Conservation (phyloP, 2,113 vertebrate genomes). For the Vulpes ferrilata region DNA sequence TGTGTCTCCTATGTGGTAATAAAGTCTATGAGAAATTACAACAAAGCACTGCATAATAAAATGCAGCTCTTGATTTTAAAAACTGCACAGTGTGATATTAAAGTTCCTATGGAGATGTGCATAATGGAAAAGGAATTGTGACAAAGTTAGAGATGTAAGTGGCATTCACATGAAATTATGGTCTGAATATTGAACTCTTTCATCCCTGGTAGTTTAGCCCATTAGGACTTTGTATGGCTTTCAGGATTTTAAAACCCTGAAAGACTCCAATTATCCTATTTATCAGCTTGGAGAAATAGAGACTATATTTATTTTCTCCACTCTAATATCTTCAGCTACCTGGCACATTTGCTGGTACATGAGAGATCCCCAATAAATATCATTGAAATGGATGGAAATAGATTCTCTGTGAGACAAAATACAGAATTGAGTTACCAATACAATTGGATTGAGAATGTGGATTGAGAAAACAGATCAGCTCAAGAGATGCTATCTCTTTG, state of each 20-base stretch:
- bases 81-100: background rate
- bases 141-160: background rate
- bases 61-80: background rate
- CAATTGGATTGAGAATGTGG: background rate
- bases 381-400: background rate
- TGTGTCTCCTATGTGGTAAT: background rate
- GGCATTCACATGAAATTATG: background rate
- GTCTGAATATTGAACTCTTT: background rate
- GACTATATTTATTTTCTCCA: background rate
- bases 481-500: background rate
- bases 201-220: background rate
- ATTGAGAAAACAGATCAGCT: background rate
- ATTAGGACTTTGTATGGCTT: background rate
- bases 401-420: background rate
- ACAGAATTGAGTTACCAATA: background rate
- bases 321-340: background rate
- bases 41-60: background rate
- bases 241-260: background rate
- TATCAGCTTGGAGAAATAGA: background rate
- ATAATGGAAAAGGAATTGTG: constrained; percentile 30
- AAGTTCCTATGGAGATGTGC: background rate
- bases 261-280: background rate
- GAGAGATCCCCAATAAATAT: background rate
- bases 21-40: background rate
- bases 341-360: background rate